phyloP scores from a whole-genome alignment of 2,888 invertebrate species.

The Anthrax anthrax region DNA sequence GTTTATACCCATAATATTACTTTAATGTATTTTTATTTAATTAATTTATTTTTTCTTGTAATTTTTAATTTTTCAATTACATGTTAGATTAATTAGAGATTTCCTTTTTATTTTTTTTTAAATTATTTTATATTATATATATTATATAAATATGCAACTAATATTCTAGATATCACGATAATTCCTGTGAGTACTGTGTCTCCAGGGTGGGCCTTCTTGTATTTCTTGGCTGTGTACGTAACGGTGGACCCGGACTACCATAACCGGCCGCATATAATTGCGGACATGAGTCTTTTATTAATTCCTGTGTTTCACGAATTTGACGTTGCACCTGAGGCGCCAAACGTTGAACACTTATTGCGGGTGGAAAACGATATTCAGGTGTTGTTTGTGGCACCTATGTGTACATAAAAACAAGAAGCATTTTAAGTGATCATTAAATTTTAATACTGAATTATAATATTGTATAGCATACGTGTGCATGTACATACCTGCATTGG shows the following conservation, averaged over 20 bases:
- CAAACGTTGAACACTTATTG: constrained; percentile 35
- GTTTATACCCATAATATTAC: too few relatives aligned
- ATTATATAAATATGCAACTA: constrained; percentile 18
- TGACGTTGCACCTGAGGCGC: constrained; percentile 35
- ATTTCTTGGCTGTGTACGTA: constrained; percentile 31
- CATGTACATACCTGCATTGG: constrained; percentile 25
- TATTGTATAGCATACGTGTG: too few relatives aligned
- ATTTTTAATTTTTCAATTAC: too few relatives aligned
- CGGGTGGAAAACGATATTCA: constrained; percentile 35
- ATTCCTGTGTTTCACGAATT: constrained; percentile 35
- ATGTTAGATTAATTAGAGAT: too few relatives aligned
- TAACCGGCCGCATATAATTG: constrained; percentile 34
- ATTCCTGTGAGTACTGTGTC: constrained; percentile 37
- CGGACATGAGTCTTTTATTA: constrained; percentile 36
- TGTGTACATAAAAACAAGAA: too few relatives aligned
- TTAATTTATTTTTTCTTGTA: too few relatives aligned
- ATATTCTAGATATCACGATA: constrained; percentile 37
- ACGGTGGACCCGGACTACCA: constrained; percentile 34
- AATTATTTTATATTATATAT: constrained; percentile 1
- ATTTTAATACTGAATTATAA: too few relatives aligned
- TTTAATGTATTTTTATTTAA: too few relatives aligned
- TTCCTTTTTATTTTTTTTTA: constrained; percentile 4
- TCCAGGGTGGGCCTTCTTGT: constrained; percentile 36
- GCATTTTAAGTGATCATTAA: too few relatives aligned
- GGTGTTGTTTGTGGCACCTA: constrained; percentile 23